Evolutionary conservation across 2,888 invertebrate genomes (phyloP).

Genomic region (Oconnorella tubifera): DNA sequence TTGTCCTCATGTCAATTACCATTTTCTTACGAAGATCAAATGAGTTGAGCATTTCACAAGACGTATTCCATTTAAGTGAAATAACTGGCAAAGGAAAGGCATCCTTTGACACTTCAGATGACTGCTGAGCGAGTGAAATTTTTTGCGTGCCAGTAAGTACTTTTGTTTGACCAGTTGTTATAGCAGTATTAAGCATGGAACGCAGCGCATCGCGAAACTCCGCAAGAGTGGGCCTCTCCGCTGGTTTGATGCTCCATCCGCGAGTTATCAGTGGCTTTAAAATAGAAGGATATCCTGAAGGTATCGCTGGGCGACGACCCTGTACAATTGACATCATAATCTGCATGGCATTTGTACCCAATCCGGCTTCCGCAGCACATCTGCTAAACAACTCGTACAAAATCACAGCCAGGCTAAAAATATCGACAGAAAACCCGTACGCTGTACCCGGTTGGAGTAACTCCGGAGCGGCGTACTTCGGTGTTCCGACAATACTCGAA

Average conservation of each 20-base stretch:
- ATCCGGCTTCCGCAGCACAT: not conserved
- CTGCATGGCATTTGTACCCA: conserved; percentile 1
- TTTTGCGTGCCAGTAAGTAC: not conserved
- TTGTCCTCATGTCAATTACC: not conserved
- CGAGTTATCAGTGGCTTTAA: not conserved
- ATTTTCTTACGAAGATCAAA: not conserved
- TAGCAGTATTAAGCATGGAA: not conserved
- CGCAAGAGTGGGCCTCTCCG: not conserved
- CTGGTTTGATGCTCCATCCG: not conserved
- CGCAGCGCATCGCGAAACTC: not conserved
- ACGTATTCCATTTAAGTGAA: not conserved
- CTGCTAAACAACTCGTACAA: not conserved
- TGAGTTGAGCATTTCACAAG: not conserved
- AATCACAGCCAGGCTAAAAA: not conserved
- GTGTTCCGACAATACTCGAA: not conserved
- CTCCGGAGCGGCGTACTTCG: conserved; percentile 8
- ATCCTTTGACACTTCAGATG: not conserved
- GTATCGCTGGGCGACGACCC: not conserved
- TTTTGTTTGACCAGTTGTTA: no score
- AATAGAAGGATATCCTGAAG: not conserved
- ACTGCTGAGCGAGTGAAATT: not conserved
- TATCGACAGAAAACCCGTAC: not conserved
- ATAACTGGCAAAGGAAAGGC: not conserved
- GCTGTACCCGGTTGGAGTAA: not conserved
- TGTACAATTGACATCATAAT: not conserved